Percentiles rank a stretch among this genome's conserved stretches.
Conservation (phyloP, 2,888 invertebrate species). For the Rambutsinella grinnellia region DNA sequence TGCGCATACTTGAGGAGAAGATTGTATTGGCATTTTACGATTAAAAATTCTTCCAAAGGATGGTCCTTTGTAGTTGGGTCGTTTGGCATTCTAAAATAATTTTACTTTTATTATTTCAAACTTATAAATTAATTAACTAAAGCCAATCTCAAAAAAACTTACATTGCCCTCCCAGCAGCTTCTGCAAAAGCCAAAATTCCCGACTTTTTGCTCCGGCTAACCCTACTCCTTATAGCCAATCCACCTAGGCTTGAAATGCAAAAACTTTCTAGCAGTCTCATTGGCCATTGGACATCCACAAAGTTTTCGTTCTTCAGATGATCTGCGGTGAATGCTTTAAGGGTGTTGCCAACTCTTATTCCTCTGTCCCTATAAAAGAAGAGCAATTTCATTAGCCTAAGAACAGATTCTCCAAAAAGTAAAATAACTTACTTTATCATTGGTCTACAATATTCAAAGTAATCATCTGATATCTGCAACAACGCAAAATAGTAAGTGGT, state of each 20-base stretch:
- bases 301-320: constrained; percentile 60
- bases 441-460: constrained; percentile 57
- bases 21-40: constrained; percentile 62
- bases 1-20: constrained; percentile 59
- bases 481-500: constrained; percentile 54
- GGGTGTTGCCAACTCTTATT: constrained; percentile 61
- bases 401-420: too few relatives aligned
- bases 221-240: constrained; percentile 55
- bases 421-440: constrained; percentile 47
- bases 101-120: neutral
- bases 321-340: constrained; percentile 60
- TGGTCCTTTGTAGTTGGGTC: constrained; percentile 53
- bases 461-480: constrained; percentile 43
- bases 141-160: constrained; percentile 21
- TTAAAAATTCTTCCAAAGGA: constrained; percentile 65
- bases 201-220: constrained; percentile 49
- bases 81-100: constrained; percentile 50
- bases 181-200: constrained; percentile 60
- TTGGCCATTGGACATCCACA: constrained; percentile 57
- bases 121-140: constrained; percentile 1
- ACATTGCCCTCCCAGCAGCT: constrained; percentile 63
- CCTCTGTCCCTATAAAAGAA: constrained; percentile 59
- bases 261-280: constrained; percentile 62
- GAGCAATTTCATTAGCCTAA: too few relatives aligned
- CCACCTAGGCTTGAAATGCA: constrained; percentile 61